A percentile compares a stretch with the other conserved stretches of the same genome.
Evolutionary conservation across 2,113 vertebrate species (phyloP).

Genomic region (Nycticorax nycticorax): DNA sequence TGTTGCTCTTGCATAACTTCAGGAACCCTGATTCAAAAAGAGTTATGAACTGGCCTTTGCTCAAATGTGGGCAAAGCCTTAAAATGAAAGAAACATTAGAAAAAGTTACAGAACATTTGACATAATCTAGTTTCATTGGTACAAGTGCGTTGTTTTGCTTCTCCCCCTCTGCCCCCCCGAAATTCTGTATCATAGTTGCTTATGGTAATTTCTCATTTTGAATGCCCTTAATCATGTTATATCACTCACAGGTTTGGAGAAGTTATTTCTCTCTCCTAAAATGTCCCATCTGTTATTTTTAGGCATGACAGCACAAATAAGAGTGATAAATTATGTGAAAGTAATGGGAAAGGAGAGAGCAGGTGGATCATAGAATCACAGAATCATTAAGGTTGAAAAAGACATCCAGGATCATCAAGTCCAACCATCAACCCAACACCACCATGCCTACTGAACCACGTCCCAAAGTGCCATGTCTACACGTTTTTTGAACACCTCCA

Average conservation of each 20-base stretch:
- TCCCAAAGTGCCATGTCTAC: too few species aligned
- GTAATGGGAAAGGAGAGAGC: neutral
- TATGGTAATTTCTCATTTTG: neutral
- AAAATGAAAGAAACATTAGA: neutral
- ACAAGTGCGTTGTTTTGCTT: neutral
- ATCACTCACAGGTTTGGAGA: neutral
- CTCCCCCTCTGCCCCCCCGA: neutral
- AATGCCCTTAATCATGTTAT: neutral
- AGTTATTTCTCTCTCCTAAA: neutral
- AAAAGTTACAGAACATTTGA: neutral
- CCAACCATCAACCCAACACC: too few species aligned
- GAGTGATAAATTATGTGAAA: neutral
- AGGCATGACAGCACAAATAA: neutral
- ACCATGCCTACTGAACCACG: too few species aligned
- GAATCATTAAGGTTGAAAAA: too few species aligned
- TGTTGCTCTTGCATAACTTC: rapidly evolving
- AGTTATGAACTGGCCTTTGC: neutral
- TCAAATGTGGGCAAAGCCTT: neutral
- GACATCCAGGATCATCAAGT: too few species aligned
- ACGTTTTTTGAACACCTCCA: too few species aligned
- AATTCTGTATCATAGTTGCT: neutral
- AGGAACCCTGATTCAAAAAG: neutral
- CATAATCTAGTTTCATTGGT: neutral
- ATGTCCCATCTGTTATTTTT: neutral
- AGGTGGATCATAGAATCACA: too few species aligned